A percentile compares a stretch with the other conserved stretches of the same genome.
phyloP scores from a whole-genome alignment of 2,797 vertebrate genomes.

The Thunnus albacares region DNA sequence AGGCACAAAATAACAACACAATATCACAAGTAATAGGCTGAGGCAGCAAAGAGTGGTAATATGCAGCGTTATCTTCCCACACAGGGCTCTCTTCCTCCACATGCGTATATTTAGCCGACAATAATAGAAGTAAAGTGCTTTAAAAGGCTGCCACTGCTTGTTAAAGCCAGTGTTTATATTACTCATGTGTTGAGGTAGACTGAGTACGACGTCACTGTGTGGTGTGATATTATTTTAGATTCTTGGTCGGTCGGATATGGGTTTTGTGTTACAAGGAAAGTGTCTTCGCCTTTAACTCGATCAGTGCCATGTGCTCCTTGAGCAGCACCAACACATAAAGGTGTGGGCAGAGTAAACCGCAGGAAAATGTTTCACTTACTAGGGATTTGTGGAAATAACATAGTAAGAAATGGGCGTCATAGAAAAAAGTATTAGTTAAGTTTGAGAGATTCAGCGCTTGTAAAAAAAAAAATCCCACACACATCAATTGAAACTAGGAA shows the following conservation, averaged over 20 bases:
- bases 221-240: too few relatives aligned
- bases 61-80: conserved; percentile 39
- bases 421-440: background rate
- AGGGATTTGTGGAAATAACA: too few relatives aligned
- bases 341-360: background rate
- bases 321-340: background rate
- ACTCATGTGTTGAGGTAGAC: background rate
- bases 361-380: background rate
- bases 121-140: conserved; percentile 45
- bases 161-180: background rate
- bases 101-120: conserved; percentile 49
- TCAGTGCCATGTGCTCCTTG: conserved; percentile 50
- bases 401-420: background rate
- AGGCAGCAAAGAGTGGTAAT: conserved; percentile 9
- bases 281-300: background rate
- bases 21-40: too few relatives aligned
- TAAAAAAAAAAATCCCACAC: background rate
- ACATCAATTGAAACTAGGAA: background rate
- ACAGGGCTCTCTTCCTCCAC: conserved; percentile 53
- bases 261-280: conserved; percentile 6
- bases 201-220: background rate
- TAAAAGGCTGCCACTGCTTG: conserved; percentile 28
- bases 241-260: background rate
- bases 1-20: background rate
- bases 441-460: background rate